phyloP scores from a whole-genome alignment of 2,888 invertebrate genomes.

The Thecocarcelia acutangulata region DNA sequence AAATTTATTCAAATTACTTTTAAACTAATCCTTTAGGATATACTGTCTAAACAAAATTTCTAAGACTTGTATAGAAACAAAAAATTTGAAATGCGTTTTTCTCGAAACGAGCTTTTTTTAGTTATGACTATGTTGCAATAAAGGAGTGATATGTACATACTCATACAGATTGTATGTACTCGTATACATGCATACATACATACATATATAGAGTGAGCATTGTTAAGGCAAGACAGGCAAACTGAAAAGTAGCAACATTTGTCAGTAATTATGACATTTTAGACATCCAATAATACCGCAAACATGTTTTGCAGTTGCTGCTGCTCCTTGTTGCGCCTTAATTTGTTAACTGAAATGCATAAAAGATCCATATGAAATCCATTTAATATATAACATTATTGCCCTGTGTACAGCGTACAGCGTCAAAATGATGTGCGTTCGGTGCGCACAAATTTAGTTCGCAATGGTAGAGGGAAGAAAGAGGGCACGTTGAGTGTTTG shows the following conservation, averaged over 20 bases:
- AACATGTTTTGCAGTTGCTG: constrained; percentile 37
- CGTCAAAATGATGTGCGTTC: neutral
- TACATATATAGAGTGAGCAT: neutral
- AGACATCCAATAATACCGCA: constrained; percentile 65
- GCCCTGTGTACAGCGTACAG: neutral
- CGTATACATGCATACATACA: neutral
- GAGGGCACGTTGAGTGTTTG: neutral
- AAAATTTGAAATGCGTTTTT: too few relatives aligned
- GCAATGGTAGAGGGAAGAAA: neutral
- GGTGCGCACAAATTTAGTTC: constrained; percentile 4
- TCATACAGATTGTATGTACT: too few relatives aligned
- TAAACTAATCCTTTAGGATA: too few relatives aligned
- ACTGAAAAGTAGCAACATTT: constrained; percentile 70
- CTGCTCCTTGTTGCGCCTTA: constrained; percentile 29
- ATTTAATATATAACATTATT: constrained; percentile 50
- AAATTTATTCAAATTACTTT: too few relatives aligned
- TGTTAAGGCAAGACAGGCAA: constrained; percentile 21
- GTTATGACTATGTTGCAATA: too few relatives aligned
- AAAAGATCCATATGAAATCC: constrained; percentile 54
- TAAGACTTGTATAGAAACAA: too few relatives aligned
- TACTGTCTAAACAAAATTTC: too few relatives aligned
- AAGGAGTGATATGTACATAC: too few relatives aligned
- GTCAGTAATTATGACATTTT: constrained; percentile 71
- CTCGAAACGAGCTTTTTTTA: too few relatives aligned
- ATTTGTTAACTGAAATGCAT: constrained; percentile 40